These are phyloP conservation scores for Telmatochromis sp. DNA, from an alignment of 2,113 vertebrate species.

Conservation along the genomic window DNA sequence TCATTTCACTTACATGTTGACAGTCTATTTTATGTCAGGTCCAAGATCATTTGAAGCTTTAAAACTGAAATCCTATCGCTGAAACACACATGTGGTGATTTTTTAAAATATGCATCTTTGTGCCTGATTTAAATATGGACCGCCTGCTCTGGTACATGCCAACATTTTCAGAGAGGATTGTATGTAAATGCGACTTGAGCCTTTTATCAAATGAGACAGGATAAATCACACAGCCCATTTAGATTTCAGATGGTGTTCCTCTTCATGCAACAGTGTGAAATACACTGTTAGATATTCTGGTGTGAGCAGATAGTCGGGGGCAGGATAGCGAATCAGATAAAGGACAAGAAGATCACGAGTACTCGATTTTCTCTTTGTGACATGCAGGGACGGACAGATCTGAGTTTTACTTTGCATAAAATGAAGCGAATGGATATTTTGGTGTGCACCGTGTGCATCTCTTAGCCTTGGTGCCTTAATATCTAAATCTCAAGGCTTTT, in stretches of 20 bases:
- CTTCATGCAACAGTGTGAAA: neutral
- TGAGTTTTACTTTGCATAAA: neutral
- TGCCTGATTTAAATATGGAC: neutral
- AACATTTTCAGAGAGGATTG: neutral
- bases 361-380: neutral
- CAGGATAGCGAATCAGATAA: neutral
- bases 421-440: neutral
- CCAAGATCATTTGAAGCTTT: neutral
- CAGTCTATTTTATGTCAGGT: neutral
- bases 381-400: neutral
- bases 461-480: neutral
- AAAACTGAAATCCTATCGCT: neutral
- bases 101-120: neutral
- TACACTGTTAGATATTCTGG: neutral
- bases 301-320: neutral
- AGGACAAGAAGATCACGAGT: neutral
- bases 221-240: neutral
- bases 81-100: neutral
- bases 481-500: neutral
- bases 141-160: neutral
- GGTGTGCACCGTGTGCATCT: neutral
- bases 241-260: neutral
- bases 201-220: slow-evolving; percentile 1
- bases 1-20: neutral
- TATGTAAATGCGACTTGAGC: neutral